phyloP scores from a whole-genome alignment of 2,113 vertebrate species.

The Potamarius usumacintae region DNA sequence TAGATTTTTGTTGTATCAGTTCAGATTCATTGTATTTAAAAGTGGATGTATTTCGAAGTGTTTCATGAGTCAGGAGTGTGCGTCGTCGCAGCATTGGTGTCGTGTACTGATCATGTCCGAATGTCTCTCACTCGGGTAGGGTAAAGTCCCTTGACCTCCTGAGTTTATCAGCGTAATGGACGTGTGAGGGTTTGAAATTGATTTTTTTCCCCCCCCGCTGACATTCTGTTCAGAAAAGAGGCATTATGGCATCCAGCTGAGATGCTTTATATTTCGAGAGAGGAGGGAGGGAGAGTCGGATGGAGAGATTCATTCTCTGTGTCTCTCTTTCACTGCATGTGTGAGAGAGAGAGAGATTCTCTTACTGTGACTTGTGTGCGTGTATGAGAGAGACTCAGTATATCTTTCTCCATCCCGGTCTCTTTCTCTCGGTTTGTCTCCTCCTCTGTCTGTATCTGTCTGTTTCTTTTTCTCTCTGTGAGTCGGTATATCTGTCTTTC shows the following conservation, averaged over 20 bases:
- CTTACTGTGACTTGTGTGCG: neutral
- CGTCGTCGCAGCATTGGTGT: neutral
- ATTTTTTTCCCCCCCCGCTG: neutral
- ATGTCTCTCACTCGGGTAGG: neutral
- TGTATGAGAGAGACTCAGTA: no score
- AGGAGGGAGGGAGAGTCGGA: neutral
- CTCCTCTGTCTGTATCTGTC: neutral
- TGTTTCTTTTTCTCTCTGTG: neutral
- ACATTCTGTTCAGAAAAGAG: neutral
- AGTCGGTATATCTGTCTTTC: neutral
- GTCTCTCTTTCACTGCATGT: no score
- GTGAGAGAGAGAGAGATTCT: neutral
- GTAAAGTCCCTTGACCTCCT: neutral
- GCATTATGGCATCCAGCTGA: conserved; percentile 32
- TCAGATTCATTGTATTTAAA: neutral
- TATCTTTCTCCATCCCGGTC: neutral
- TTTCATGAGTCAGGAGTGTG: neutral
- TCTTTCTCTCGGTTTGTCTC: neutral
- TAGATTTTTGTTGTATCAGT: no score
- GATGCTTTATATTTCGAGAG: conserved; percentile 18
- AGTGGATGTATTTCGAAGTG: neutral
- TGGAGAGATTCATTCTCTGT: neutral
- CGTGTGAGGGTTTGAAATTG: conserved; percentile 2
- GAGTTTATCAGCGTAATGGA: neutral
- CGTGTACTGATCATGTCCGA: neutral